These are phyloP conservation scores for Nemotelus nigrinus DNA, from an alignment of 2,888 invertebrate species.

Conservation along the genomic window DNA sequence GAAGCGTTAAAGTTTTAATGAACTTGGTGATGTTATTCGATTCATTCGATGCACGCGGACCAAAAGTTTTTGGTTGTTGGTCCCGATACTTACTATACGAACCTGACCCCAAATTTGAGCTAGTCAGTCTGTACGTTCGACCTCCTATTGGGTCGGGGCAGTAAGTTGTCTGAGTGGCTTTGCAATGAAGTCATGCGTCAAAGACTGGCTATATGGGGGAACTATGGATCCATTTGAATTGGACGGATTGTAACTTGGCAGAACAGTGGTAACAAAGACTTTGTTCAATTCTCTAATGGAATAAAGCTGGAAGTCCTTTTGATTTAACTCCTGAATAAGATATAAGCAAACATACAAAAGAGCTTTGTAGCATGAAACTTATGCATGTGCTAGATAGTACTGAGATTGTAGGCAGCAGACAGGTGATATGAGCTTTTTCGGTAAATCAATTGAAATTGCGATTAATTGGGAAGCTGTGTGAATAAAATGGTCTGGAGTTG, in stretches of 20 bases:
- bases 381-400: background rate
- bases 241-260: no score
- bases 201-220: no score
- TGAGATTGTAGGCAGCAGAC: background rate
- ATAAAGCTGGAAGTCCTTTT: slow-evolving; percentile 20
- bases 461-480: no score
- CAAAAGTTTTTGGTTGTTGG: background rate
- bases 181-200: no score
- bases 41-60: slow-evolving; percentile 31
- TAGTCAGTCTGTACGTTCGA: background rate
- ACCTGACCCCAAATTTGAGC: slow-evolving; percentile 16
- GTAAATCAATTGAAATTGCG: no score
- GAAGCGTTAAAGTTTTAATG: slow-evolving; percentile 45
- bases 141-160: no score
- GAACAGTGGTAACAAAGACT: slow-evolving; percentile 12
- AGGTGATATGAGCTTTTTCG: background rate
- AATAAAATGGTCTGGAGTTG: no score
- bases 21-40: slow-evolving; percentile 39
- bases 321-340: background rate
- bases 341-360: slow-evolving; percentile 19
- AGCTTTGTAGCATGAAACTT: background rate
- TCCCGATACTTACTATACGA: no score
- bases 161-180: no score
- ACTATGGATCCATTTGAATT: no score
- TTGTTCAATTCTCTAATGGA: slow-evolving; percentile 33